Percentiles rank a stretch among this genome's conserved stretches.
Conservation (phyloP, 2,888 invertebrate species). For the Neoitamus cyanurus region DNA sequence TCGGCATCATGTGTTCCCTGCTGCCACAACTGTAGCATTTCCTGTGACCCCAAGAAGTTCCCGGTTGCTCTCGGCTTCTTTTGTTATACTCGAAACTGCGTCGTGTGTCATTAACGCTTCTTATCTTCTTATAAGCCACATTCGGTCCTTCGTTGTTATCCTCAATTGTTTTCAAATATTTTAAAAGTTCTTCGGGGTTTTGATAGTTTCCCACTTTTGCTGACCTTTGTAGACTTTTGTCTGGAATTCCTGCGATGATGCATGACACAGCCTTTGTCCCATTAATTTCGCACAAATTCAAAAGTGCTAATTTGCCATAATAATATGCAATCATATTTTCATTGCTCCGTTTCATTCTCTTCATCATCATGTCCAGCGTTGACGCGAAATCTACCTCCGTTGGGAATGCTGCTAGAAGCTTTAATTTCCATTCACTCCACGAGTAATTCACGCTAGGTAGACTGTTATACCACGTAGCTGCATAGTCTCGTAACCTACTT, state of each 20-base stretch:
- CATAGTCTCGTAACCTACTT: slow-evolving; percentile 20
- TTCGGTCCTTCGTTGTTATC: background rate
- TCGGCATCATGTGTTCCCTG: background rate
- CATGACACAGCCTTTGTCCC: slow-evolving; percentile 40
- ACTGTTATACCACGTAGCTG: slow-evolving; percentile 43
- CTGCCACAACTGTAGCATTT: slow-evolving; percentile 14
- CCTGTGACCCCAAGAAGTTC: background rate
- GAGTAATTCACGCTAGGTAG: slow-evolving; percentile 42
- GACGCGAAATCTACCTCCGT: slow-evolving; percentile 36
- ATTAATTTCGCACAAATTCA: slow-evolving; percentile 28
- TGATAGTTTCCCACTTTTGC: slow-evolving; percentile 43
- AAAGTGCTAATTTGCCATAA: slow-evolving; percentile 48
- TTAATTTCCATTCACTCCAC: slow-evolving; percentile 49
- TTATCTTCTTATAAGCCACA: background rate
- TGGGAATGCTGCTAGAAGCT: slow-evolving; percentile 45
- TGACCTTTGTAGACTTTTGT: slow-evolving; percentile 33
- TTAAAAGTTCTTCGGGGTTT: slow-evolving; percentile 39
- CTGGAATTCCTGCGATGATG: slow-evolving; percentile 45
- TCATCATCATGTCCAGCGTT: slow-evolving; percentile 31
- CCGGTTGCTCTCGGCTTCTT: background rate
- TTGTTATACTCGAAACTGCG: background rate
- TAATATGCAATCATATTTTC: slow-evolving; percentile 46
- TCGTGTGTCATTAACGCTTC: background rate
- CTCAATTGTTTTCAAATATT: slow-evolving; percentile 46
- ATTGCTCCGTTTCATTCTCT: background rate